A percentile compares a stretch with the other conserved stretches of the same genome.
Evolutionary conservation across 2,888 invertebrate genomes (phyloP).

Genomic region (Ephialtes manifestator): DNA sequence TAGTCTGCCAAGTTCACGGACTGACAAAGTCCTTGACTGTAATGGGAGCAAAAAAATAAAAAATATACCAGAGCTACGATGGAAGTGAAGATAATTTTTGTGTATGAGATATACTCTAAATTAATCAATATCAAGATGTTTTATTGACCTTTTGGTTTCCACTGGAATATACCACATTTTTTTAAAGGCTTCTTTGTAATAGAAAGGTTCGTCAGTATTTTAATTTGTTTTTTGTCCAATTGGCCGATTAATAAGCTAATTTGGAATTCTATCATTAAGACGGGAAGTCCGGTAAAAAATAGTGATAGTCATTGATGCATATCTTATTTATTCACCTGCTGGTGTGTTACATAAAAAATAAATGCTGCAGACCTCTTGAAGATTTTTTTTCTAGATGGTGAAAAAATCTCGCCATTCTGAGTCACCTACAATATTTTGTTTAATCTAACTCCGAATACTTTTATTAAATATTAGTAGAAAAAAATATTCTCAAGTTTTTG

Average conservation of each 20-base stretch:
- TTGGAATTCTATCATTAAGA: not conserved
- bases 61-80: not conserved
- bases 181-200: not conserved
- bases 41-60: not conserved
- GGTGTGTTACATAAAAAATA: too few relatives aligned
- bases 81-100: not conserved
- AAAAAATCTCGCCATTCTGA: too few relatives aligned
- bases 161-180: not conserved
- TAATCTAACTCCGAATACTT: too few relatives aligned
- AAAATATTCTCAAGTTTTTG: too few relatives aligned
- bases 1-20: constrained; percentile 13
- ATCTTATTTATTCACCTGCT: too few relatives aligned
- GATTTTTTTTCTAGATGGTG: too few relatives aligned
- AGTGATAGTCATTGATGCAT: too few relatives aligned
- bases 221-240: not conserved
- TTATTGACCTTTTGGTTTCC: not conserved
- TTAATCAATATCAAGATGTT: not conserved
- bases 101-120: not conserved
- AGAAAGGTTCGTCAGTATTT: not conserved
- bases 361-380: too few relatives aligned
- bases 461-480: too few relatives aligned
- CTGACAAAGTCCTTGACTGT: not conserved
- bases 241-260: not conserved
- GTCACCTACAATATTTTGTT: too few relatives aligned
- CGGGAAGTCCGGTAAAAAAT: too few relatives aligned